Conservation (phyloP, 2,888 invertebrate species). For the Clivina fossor region DNA sequence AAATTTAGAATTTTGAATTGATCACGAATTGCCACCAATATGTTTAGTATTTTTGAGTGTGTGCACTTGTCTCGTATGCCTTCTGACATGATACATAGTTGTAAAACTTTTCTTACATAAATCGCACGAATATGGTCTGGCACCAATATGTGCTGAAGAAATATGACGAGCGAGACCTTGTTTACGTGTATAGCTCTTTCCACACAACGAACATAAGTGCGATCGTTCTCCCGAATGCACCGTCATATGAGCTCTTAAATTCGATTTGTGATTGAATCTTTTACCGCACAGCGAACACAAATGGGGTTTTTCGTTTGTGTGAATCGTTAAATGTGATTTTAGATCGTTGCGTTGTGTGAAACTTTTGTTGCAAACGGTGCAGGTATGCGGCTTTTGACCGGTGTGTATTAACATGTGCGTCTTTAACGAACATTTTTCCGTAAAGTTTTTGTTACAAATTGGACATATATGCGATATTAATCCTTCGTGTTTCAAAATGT, state of each 20-base stretch:
- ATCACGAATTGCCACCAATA: too few species aligned
- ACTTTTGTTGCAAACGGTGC: constrained; percentile 2
- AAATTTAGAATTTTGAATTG: too few species aligned
- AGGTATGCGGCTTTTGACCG: neutral
- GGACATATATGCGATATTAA: neutral
- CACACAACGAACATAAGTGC: constrained; percentile 4
- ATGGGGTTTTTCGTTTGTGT: constrained; percentile 7
- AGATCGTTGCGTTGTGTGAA: constrained; percentile 2
- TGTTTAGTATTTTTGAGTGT: too few species aligned
- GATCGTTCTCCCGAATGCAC: constrained; percentile 7
- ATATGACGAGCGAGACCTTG: constrained; percentile 1
- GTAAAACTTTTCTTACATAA: constrained; percentile 9
- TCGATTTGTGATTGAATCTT: constrained; percentile 7
- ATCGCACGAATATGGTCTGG: neutral
- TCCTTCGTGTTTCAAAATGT: constrained; percentile 1
- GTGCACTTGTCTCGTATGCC: constrained; percentile 2
- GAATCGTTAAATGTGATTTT: neutral
- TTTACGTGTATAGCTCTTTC: constrained; percentile 7
- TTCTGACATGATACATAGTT: neutral
- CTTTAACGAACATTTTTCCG: neutral
- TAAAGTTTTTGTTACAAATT: constrained; percentile 2
- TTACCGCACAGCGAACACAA: neutral
- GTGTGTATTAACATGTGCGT: neutral
- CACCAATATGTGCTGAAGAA: constrained; percentile 3
- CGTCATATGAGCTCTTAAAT: constrained; percentile 4